phyloP scores from a whole-genome alignment of 2,888 invertebrate species.

The Sisyra nigra region DNA sequence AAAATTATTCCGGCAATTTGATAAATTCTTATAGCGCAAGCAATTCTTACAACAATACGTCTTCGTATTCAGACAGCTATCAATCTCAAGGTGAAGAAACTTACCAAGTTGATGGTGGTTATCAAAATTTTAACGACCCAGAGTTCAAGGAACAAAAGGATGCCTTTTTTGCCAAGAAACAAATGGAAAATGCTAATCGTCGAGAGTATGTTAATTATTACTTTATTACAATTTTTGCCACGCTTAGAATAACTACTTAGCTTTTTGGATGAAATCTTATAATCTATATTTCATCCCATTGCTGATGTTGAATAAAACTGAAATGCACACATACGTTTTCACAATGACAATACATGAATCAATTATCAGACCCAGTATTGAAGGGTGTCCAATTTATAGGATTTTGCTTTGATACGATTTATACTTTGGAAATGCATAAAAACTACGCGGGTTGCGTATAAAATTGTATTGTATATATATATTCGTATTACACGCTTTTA shows the following conservation, averaged over 20 bases:
- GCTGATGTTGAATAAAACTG: too few relatives aligned
- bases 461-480: too few relatives aligned
- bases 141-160: constrained; percentile 53
- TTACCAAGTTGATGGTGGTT: constrained; percentile 34
- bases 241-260: too few relatives aligned
- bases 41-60: constrained; percentile 16
- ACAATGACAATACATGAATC: constrained; percentile 5
- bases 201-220: constrained; percentile 40
- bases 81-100: constrained; percentile 24
- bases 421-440: too few relatives aligned
- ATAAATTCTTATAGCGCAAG: constrained; percentile 18
- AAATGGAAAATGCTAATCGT: constrained; percentile 52
- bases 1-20: constrained; percentile 31
- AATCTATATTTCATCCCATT: too few relatives aligned
- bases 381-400: not conserved
- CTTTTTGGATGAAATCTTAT: too few relatives aligned
- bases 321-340: too few relatives aligned
- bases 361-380: constrained; percentile 14
- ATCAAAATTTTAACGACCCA: constrained; percentile 42
- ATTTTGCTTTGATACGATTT: too few relatives aligned
- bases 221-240: not conserved
- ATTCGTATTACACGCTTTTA: too few relatives aligned
- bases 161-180: constrained; percentile 51
- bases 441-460: too few relatives aligned
- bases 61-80: constrained; percentile 19